Base-by-base conservation (phyloP, 35 echinoderm and acorn worm species). In the Diadema setosum region DNA sequence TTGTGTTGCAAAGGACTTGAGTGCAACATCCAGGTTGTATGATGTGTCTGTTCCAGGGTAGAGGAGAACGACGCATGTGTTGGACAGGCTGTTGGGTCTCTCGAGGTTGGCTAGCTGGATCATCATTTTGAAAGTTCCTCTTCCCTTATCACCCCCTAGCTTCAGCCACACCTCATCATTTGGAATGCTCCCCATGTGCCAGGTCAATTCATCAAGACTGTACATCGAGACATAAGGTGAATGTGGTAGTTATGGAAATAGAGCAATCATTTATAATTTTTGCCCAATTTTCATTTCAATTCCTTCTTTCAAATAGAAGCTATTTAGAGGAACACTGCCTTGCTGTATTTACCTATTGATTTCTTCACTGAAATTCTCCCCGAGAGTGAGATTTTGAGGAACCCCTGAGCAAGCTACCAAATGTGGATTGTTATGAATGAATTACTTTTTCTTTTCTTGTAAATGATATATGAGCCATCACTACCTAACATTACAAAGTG, bases 41-140 rank as follows among this genome's bases (percentile, higher is more conserved):
- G 49, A 56, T 1, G 48, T 24, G 39, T 92, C 83, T 15, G 16
- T 31, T 2, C 64, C 83, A 55, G 83, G 82, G 25, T 87, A 92
- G 31, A 87, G 60, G 14, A 52, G 75, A 5, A 80, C 49, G 9
- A 81, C 29, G 0, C 33, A 16, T 0, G 84, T 87, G 45, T 92
- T 87, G 3, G 29, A n/a, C 17, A 73, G 43, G 40, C 84, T 67
- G 78, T 92, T 87, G 0, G 90, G 90, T 27, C 27, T 25, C 2
- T 57, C 17, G 0, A 45, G 44, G n/a, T 87, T 92, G 15, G 31
- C 29, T 3, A 81, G 42, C 78, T 92, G 84, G 12, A 86, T 35
- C 90, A 92, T 63, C 34, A 63, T 8, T 57, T 92, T 92, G 31
- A 92, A 86, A 8, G 65, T 92, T n/a, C 90, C 90, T 14, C 84